A percentile compares a stretch with the other conserved stretches of the same genome.
Conservation (phyloP, 2,888 invertebrate genomes). For the Dicyrtoma fusca region DNA sequence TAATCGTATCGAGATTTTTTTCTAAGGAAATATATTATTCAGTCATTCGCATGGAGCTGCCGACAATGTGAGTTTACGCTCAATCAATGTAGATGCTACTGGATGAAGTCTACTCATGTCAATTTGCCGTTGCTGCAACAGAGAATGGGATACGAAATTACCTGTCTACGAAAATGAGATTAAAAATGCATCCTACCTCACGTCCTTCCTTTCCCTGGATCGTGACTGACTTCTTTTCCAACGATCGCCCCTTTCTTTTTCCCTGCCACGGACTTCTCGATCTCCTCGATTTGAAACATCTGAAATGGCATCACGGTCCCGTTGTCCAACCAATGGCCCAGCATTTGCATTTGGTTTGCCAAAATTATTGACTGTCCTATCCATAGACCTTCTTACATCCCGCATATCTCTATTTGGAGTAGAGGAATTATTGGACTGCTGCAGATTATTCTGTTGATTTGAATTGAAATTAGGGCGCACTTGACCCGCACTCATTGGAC, state of each 20-base stretch:
- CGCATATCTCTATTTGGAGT: conserved; percentile 12
- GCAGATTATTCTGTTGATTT: conserved; percentile 4
- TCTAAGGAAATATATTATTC: no score
- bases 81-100: no score
- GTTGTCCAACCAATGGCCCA: background rate
- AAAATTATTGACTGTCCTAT: conserved; percentile 8
- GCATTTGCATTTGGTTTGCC: background rate
- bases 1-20: no score
- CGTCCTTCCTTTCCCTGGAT: conserved; percentile 42
- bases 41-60: no score
- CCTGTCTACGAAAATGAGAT: no score
- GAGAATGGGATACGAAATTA: no score
- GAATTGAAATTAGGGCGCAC: conserved; percentile 21
- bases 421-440: background rate
- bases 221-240: conserved; percentile 47
- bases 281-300: conserved; percentile 58
- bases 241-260: conserved; percentile 34
- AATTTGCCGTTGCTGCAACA: no score
- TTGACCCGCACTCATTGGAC: conserved; percentile 1
- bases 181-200: background rate
- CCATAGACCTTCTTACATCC: background rate
- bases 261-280: conserved; percentile 59
- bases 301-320: background rate
- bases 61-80: no score
- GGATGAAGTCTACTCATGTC: no score